Conservation (phyloP, 2,888 invertebrate genomes). For the Drosophila histrio region DNA sequence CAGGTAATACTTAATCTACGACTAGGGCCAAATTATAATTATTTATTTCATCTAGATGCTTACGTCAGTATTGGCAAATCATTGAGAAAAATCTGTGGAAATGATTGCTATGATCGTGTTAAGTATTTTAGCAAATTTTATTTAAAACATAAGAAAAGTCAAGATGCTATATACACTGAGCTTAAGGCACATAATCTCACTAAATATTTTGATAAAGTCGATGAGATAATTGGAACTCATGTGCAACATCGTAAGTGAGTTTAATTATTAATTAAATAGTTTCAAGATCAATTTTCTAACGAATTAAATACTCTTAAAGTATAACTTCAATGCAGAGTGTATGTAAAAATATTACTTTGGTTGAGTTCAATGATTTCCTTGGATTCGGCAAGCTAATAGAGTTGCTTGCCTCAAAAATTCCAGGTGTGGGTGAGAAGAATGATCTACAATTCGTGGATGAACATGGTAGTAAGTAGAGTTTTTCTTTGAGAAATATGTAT, state of each 20-base stretch:
- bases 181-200: constrained; percentile 15
- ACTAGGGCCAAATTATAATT: no score
- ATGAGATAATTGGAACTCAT: neutral
- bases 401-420: neutral
- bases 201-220: neutral
- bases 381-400: constrained; percentile 1
- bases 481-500: neutral
- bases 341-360: constrained; percentile 17
- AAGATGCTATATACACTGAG: constrained; percentile 9
- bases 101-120: constrained; percentile 25
- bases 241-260: constrained; percentile 45
- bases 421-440: neutral
- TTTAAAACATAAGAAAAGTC: constrained; percentile 15
- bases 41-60: no score
- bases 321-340: neutral
- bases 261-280: no score
- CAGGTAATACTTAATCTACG: constrained; percentile 13
- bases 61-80: constrained; percentile 23
- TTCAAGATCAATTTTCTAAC: neutral
- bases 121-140: constrained; percentile 5
- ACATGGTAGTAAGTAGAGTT: neutral
- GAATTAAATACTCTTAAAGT: neutral
- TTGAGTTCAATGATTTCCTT: constrained; percentile 1
- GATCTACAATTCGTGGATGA: neutral
- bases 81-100: constrained; percentile 29